Percentiles rank a stretch among this genome's conserved stretches.
phyloP scores from a whole-genome alignment of 2,888 invertebrate species.

The Polydrusus cervinus region DNA sequence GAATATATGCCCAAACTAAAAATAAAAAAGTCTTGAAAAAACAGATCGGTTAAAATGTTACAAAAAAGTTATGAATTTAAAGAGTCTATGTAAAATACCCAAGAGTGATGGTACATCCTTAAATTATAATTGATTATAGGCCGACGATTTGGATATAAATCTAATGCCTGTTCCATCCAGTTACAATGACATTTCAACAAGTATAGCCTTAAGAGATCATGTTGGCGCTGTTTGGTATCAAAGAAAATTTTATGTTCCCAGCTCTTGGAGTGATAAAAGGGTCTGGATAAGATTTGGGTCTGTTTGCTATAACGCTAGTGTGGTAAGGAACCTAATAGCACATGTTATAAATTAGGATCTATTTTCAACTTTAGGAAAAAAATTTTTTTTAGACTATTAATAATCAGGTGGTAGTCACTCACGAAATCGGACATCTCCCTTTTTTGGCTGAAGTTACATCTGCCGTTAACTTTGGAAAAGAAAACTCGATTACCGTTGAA shows the following conservation, averaged over 20 bases:
- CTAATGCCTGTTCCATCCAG: conserved; percentile 72
- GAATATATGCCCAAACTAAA: too few species aligned
- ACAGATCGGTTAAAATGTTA: too few species aligned
- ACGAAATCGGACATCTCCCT: conserved; percentile 96
- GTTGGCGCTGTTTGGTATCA: conserved; percentile 98
- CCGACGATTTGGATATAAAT: conserved; percentile 72
- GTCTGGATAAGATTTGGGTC: conserved; percentile 94
- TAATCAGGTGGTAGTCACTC: conserved; percentile 82
- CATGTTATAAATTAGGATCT: too few species aligned
- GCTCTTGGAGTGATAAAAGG: conserved; percentile 79
- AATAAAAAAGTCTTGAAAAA: too few species aligned
- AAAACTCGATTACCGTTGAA: conserved; percentile 91
- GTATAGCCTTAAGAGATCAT: conserved; percentile 86
- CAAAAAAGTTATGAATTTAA: too few species aligned
- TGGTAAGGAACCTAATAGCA: too few species aligned
- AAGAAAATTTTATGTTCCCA: conserved; percentile 85
- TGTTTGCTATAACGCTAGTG: conserved; percentile 91
- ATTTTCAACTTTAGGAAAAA: too few species aligned
- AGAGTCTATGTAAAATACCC: too few species aligned
- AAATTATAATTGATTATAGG: too few species aligned
- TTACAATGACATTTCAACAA: conserved; percentile 93
- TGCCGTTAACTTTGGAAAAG: conserved; percentile 77
- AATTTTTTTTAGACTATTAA: conserved; percentile 93
- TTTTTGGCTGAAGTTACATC: conserved; percentile 90
- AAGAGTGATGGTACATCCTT: too few species aligned